These are phyloP conservation scores for Eremophila alpestris DNA, from an alignment of 2,797 vertebrate species.

Conservation along the genomic window DNA sequence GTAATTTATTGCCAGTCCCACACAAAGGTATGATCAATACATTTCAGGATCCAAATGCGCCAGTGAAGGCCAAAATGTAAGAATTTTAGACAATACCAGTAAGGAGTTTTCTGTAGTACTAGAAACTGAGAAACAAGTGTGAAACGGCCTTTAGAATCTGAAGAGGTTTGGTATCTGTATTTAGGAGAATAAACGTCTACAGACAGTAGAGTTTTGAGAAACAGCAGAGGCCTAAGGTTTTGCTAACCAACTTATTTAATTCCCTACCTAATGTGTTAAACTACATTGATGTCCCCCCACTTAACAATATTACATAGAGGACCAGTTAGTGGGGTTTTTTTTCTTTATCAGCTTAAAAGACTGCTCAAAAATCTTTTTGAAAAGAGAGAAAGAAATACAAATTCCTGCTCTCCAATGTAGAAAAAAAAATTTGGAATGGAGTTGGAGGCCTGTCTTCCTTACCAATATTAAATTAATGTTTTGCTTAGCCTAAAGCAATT, in stretches of 20 bases:
- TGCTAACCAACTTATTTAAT: background rate
- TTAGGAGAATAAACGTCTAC: background rate
- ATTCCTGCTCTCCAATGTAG: background rate
- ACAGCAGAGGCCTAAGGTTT: background rate
- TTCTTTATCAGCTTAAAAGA: background rate
- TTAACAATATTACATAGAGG: background rate
- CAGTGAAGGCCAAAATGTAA: background rate
- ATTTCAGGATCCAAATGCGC: conserved; percentile 25
- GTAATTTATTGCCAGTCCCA: conserved; percentile 77
- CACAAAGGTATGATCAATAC: conserved; percentile 67
- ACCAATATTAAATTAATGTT: background rate
- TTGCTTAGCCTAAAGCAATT: background rate
- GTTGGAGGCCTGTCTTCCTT: background rate
- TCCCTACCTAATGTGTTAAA: background rate
- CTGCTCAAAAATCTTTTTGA: background rate
- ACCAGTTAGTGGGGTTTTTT: background rate
- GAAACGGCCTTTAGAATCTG: background rate
- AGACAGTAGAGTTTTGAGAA: background rate
- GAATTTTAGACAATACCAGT: background rate
- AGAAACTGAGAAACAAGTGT: background rate
- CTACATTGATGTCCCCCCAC: background rate
- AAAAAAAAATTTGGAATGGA: background rate
- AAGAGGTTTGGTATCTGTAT: background rate
- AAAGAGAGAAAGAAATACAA: background rate
- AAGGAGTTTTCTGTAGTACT: background rate